Percentiles rank a stretch among this genome's conserved stretches.
Conservation (phyloP, 2,113 vertebrate species). For the Agelaius phoeniceus region DNA sequence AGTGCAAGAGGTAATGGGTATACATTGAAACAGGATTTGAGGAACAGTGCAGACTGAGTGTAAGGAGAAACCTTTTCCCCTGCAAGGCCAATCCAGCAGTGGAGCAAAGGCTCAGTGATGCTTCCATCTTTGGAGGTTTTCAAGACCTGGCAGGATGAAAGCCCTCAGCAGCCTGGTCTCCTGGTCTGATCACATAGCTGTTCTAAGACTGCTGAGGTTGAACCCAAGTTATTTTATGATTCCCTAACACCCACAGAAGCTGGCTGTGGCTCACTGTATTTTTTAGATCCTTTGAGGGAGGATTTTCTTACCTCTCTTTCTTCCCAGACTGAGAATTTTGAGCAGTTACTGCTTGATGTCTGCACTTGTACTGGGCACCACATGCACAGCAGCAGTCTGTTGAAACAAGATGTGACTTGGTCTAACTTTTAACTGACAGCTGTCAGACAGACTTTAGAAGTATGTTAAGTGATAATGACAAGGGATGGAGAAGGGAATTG, state of each 20-base stretch:
- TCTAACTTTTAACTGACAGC: neutral
- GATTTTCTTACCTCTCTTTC: neutral
- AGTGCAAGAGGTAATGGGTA: neutral
- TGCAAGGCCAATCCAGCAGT: neutral
- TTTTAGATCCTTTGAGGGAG: neutral
- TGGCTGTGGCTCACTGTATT: neutral
- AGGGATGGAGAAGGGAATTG: neutral
- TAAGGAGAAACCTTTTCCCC: neutral
- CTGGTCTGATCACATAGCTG: neutral
- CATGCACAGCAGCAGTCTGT: neutral
- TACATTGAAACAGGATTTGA: neutral
- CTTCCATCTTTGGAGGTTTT: neutral
- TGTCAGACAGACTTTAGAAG: neutral
- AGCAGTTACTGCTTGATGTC: neutral
- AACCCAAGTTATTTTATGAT: neutral
- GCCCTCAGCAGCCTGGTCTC: neutral
- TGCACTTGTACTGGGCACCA: neutral
- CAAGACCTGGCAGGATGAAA: neutral
- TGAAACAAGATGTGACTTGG: neutral
- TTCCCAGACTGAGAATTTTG: neutral
- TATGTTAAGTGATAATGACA: neutral
- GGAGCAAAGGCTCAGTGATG: neutral
- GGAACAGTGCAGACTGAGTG: neutral
- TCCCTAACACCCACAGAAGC: neutral
- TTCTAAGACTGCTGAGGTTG: neutral